Conservation (phyloP, 2,888 invertebrate species). For the Acleris emargana region DNA sequence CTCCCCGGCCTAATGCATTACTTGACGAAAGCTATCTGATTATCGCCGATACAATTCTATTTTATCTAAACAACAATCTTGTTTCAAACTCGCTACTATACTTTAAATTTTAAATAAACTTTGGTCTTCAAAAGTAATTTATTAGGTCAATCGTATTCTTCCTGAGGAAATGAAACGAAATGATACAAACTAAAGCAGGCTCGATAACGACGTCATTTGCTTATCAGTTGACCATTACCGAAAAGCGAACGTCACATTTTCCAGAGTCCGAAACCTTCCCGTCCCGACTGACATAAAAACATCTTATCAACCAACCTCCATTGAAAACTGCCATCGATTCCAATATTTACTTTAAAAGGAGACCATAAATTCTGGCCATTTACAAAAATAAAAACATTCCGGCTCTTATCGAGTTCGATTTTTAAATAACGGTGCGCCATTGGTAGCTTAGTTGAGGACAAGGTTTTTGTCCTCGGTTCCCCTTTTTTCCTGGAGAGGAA, state of each 20-base stretch:
- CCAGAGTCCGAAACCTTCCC: conserved; percentile 69
- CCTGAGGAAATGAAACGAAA: conserved; percentile 52
- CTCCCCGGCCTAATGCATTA: conserved; percentile 69
- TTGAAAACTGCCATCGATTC: conserved; percentile 73
- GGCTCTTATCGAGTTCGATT: conserved; percentile 82
- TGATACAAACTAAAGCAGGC: conserved; percentile 73
- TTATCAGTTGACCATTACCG: conserved; percentile 84
- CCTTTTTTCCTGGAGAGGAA: conserved; percentile 75
- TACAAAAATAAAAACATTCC: conserved; percentile 81
- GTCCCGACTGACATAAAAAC: conserved; percentile 73
- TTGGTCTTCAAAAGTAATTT: conserved; percentile 16
- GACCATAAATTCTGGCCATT: conserved; percentile 78
- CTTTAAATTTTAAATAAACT: conserved; percentile 14
- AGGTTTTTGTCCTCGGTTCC: conserved; percentile 76
- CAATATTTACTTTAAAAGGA: conserved; percentile 76
- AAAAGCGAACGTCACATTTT: conserved; percentile 82
- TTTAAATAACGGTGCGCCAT: conserved; percentile 80
- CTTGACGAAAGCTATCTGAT: conserved; percentile 74
- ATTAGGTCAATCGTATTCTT: conserved; percentile 21
- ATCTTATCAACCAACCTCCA: conserved; percentile 72
- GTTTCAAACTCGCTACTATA: conserved; percentile 15
- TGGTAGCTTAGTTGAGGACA: conserved; percentile 76
- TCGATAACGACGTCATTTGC: conserved; percentile 81
- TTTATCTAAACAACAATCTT: conserved; percentile 23
- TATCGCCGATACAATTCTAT: conserved; percentile 51